Conservation (phyloP, 2,113 vertebrate genomes). For the Osmerus eperlanus region DNA sequence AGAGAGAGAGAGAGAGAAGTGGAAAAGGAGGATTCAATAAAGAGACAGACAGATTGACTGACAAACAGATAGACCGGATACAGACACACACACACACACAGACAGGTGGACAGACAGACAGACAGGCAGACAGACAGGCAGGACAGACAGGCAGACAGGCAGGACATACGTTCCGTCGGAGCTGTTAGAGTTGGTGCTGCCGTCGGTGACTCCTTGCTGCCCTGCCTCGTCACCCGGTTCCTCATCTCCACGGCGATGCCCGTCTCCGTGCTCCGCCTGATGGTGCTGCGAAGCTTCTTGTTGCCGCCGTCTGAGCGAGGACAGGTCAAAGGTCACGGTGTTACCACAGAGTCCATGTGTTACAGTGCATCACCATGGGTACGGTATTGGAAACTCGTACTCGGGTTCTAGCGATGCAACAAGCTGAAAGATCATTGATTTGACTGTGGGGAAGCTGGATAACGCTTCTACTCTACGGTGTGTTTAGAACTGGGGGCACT, state of each 20-base stretch:
- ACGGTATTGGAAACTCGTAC: too few relatives aligned
- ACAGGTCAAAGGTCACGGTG: neutral
- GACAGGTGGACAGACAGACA: neutral
- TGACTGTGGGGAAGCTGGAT: too few relatives aligned
- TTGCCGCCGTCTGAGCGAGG: conserved; percentile 80
- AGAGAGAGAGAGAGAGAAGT: conserved; percentile 6
- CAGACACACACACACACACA: too few relatives aligned
- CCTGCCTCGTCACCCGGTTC: conserved; percentile 90
- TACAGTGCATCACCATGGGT: too few relatives aligned
- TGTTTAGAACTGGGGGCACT: too few relatives aligned
- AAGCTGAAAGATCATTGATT: too few relatives aligned
- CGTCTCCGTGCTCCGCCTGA: conserved; percentile 94
- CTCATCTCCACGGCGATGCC: conserved; percentile 98
- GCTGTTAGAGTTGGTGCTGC: conserved; percentile 98
- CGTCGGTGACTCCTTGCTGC: conserved; percentile 94
- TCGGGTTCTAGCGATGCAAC: too few relatives aligned
- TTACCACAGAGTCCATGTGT: too few relatives aligned
- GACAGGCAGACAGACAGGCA: neutral
- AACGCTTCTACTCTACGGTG: too few relatives aligned
- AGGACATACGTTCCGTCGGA: conserved; percentile 86
- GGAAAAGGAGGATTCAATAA: neutral
- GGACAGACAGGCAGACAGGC: too few relatives aligned
- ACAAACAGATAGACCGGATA: neutral
- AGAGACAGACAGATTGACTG: neutral
- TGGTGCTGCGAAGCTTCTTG: conserved; percentile 96